phyloP scores from a whole-genome alignment of 1,140 invertebrate species.

The Sycophila sp. region DNA sequence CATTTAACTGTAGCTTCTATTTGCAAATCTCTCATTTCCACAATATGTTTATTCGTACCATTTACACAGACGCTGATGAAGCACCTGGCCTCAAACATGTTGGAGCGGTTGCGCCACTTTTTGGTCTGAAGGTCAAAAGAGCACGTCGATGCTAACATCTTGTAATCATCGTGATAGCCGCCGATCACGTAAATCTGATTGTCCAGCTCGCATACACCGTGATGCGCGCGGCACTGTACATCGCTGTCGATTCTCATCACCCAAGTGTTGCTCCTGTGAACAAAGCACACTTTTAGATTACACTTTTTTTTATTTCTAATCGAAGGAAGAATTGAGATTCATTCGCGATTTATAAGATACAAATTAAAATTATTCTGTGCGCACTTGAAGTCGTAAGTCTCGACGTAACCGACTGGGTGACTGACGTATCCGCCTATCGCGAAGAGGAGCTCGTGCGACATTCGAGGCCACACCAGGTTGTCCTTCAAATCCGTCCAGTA shows the following conservation, averaged over 20 bases:
- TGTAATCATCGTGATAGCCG: slow-evolving; percentile 81
- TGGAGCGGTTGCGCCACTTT: slow-evolving; percentile 74
- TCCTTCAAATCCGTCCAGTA: no score
- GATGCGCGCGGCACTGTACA: slow-evolving; percentile 76
- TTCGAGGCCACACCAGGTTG: slow-evolving; percentile 71
- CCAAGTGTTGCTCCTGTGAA: no score
- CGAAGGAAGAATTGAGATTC: no score
- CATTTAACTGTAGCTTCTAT: no score
- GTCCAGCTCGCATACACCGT: slow-evolving; percentile 75
- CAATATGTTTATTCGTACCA: no score
- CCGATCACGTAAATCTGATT: slow-evolving; percentile 81
- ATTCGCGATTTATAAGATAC: no score
- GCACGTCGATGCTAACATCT: no score
- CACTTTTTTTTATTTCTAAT: no score
- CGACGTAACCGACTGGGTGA: slow-evolving; percentile 80
- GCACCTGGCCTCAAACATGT: slow-evolving; percentile 79
- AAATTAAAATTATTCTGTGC: background rate
- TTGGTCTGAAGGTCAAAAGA: slow-evolving; percentile 66
- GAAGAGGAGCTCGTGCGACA: slow-evolving; percentile 78
- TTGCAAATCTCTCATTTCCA: no score
- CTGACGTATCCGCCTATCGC: slow-evolving; percentile 81
- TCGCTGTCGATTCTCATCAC: slow-evolving; percentile 60
- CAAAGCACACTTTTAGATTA: no score
- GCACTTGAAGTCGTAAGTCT: slow-evolving; percentile 77
- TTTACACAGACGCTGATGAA: slow-evolving; percentile 77